A percentile compares a stretch with the other conserved stretches of the same genome.
Evolutionary conservation across 2,113 vertebrate genomes (phyloP).

Genomic region (Caranx ignobilis): DNA sequence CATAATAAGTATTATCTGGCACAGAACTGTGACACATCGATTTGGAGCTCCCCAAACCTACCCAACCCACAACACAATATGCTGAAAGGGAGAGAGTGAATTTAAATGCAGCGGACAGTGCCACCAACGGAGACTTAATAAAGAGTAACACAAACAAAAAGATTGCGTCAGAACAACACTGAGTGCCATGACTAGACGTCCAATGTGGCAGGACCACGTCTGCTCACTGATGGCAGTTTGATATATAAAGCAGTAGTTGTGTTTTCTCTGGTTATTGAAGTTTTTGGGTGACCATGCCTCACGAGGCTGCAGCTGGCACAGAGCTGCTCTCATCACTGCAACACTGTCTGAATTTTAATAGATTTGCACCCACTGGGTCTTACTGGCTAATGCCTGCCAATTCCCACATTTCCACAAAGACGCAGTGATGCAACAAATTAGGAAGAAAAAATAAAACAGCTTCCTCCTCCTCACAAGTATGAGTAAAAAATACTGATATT

Average conservation of each 20-base stretch:
- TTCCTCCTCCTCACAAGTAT: background rate
- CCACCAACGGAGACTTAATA: conserved; percentile 18
- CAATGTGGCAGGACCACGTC: conserved; percentile 23
- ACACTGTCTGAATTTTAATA: conserved; percentile 78
- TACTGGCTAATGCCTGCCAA: conserved; percentile 58
- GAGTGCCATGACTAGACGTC: background rate
- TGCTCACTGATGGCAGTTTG: conserved; percentile 54
- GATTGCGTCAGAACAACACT: conserved; percentile 10
- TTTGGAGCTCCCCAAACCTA: conserved; percentile 38
- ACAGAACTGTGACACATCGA: conserved; percentile 49
- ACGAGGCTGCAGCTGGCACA: conserved; percentile 70
- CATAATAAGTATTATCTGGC: conserved; percentile 52
- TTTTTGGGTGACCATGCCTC: conserved; percentile 50
- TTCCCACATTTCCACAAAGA: conserved; percentile 73
- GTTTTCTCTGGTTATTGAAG: conserved; percentile 51
- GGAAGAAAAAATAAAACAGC: conserved; percentile 14
- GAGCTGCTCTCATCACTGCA: conserved; percentile 67
- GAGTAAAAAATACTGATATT: background rate
- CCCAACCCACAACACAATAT: conserved; percentile 33
- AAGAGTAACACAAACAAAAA: conserved; percentile 34
- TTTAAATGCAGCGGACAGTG: conserved; percentile 55
- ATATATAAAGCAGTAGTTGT: conserved; percentile 49
- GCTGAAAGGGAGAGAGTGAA: conserved; percentile 36
- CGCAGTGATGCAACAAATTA: conserved; percentile 69
- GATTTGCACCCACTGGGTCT: conserved; percentile 63